Conservation (phyloP, 2,797 vertebrate genomes). For the Alosa sapidissima region DNA sequence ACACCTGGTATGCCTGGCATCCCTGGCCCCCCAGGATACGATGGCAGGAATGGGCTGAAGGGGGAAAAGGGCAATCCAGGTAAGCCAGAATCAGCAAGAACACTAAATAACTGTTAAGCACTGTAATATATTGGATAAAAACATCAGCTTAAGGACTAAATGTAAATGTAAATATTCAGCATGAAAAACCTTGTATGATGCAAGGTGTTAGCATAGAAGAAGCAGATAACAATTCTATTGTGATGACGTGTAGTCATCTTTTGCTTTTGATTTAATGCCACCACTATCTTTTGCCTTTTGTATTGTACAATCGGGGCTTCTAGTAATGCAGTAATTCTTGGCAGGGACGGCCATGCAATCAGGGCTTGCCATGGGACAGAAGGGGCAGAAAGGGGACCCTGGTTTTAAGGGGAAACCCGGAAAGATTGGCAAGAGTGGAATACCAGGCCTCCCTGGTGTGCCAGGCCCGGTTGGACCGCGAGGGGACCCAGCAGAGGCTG, state of each 20-base stretch:
- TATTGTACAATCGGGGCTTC: neutral
- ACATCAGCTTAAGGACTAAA: too few species aligned
- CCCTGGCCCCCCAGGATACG: slow-evolving; percentile 72
- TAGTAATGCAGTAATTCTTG: neutral
- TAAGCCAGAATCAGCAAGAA: slow-evolving; percentile 50
- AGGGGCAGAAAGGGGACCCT: slow-evolving; percentile 67
- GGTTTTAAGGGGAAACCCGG: slow-evolving; percentile 67
- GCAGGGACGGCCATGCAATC: slow-evolving; percentile 64
- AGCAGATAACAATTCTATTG: neutral
- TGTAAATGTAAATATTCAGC: too few species aligned
- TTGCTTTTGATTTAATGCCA: neutral
- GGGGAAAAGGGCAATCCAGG: slow-evolving; percentile 80
- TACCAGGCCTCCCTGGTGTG: slow-evolving; percentile 53
- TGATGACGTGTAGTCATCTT: neutral
- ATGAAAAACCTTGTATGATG: too few species aligned
- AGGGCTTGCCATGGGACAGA: slow-evolving; percentile 44
- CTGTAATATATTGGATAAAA: too few species aligned
- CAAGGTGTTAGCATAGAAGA: neutral
- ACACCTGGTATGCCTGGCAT: slow-evolving; percentile 77
- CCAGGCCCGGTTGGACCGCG: neutral
- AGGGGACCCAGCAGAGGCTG: slow-evolving; percentile 61
- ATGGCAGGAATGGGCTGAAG: slow-evolving; percentile 76
- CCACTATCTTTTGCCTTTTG: neutral
- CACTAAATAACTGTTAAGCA: neutral
- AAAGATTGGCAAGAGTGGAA: slow-evolving; percentile 70